These are phyloP conservation scores for Zoanthus sansibaricus DNA, from an alignment of 92 coral and sea anemone genomes.

Conservation along the genomic window DNA sequence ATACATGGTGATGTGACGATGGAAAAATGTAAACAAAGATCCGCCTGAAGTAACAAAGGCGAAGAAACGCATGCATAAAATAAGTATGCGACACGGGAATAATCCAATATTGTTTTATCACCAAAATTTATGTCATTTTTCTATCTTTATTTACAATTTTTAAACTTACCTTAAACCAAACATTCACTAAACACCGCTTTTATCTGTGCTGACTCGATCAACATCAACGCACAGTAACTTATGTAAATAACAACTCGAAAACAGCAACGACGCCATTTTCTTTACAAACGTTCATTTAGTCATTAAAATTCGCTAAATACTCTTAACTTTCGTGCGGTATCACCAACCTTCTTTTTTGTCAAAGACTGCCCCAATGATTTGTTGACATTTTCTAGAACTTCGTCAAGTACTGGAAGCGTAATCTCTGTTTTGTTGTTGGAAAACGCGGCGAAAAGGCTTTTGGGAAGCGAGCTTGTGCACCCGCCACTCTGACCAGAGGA, in stretches of 20 bases:
- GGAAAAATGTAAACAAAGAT: no score
- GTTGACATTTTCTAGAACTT: conserved; percentile 30
- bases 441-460: conserved; percentile 52
- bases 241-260: not conserved
- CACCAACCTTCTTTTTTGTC: conserved; percentile 23
- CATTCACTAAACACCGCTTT: no score
- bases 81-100: no score
- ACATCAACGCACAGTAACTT: not conserved
- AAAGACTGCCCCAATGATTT: conserved; percentile 21
- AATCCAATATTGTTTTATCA: no score
- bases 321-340: not conserved
- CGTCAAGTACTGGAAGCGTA: conserved; percentile 8
- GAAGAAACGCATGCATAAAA: no score
- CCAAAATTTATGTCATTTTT: no score
- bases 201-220: not conserved
- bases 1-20: no score
- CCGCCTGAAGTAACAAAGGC: no score
- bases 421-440: conserved; percentile 9
- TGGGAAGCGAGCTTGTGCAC: conserved; percentile 44
- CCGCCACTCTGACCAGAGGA: conserved; percentile 27
- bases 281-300: not conserved
- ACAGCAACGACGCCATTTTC: not conserved
- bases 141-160: no score
- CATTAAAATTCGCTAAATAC: not conserved
- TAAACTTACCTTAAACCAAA: no score